Evolutionary conservation across 2,113 vertebrate genomes (phyloP), one percentile per base, ranked within the genome.

Genomic region (Corythornis cristatus): DNA sequence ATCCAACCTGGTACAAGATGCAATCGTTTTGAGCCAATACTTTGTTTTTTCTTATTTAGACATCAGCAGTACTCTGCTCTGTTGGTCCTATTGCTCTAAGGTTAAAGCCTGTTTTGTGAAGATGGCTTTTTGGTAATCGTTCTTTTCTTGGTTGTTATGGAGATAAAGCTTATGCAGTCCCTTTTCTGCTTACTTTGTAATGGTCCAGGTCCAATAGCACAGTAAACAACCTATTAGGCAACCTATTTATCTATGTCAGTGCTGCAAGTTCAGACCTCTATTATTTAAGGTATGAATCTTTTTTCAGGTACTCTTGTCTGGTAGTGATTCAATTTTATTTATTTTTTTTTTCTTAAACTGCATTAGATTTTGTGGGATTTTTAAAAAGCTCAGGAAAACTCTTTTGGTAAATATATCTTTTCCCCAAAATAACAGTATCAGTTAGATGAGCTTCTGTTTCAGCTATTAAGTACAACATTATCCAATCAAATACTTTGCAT

Each of bases 141-240:
- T 97, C 94, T 93, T 93, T 94, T 96, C 92, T 95, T 93, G 91
- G 96, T 97, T 96, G 95, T 97, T 98, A 96, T 96, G 96, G 96
- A 97, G 95, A 97, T 97, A 88, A 88, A 96, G 80, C 66, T 91
- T 92, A 93, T 57, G 79, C 60, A 87, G 77, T 77, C 78, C 81
- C 72, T 91, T 91, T 75, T 65, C 77, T 42, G 75, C 83, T 96
- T 95, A 91, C 86, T 96, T 96, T 96, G 92, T 97, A 95, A 93
- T 97, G 96, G 92, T 97, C 98, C 96, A 96, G 95, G 97, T 97
- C 95, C 93, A 97, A 91, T 68, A 94, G 88, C 93, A 87, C 95
- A 96, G 94, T 98, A 98, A 98, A 98, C 98, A 98, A 97, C 94
- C 78, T 75, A 97, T 98, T 98, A 98, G 96, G 96, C 97, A 98